Percentiles rank a stretch among this genome's conserved stretches.
phyloP scores from a whole-genome alignment of 1,140 invertebrate species.

The Ectropis grisescens region DNA sequence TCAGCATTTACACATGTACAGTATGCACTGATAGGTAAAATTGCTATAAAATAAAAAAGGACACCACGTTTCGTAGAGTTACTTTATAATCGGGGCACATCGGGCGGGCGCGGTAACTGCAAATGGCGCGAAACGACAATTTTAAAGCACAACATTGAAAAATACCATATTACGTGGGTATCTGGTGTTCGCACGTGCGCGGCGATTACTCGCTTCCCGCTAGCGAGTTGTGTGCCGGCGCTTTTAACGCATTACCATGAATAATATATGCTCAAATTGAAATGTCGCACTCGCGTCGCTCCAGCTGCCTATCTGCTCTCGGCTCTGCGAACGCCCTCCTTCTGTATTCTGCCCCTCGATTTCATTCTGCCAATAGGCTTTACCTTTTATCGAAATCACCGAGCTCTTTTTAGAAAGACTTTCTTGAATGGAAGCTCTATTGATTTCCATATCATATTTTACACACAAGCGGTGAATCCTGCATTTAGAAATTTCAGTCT shows the following conservation, averaged over 20 bases:
- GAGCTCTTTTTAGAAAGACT: conserved; percentile 16
- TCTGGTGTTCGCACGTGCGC: conserved; percentile 42
- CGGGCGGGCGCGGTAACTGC: conserved; percentile 31
- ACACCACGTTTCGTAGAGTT: conserved; percentile 38
- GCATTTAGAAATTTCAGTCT: too few relatives aligned
- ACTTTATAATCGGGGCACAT: conserved; percentile 58
- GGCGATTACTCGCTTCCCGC: conserved; percentile 49
- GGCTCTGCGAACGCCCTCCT: conserved; percentile 26
- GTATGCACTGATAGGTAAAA: conserved; percentile 29
- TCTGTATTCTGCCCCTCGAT: conserved; percentile 39
- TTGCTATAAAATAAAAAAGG: conserved; percentile 37
- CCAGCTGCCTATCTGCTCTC: conserved; percentile 40
- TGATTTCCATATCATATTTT: conserved; percentile 7
- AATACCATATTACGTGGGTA: conserved; percentile 39
- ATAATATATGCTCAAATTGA: conserved; percentile 68
- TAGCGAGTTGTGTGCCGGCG: conserved; percentile 44
- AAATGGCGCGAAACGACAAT: conserved; percentile 64
- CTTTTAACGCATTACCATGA: conserved; percentile 70
- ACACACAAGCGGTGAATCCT: too few relatives aligned
- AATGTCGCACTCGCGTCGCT: conserved; percentile 64
- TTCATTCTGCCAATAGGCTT: conserved; percentile 49
- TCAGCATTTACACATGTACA: too few relatives aligned
- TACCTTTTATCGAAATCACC: conserved; percentile 34
- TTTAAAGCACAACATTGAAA: conserved; percentile 63
- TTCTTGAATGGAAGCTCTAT: conserved; percentile 8